phyloP scores from a whole-genome alignment of 2,797 vertebrate species.

The Micropoecilia bifurca region DNA sequence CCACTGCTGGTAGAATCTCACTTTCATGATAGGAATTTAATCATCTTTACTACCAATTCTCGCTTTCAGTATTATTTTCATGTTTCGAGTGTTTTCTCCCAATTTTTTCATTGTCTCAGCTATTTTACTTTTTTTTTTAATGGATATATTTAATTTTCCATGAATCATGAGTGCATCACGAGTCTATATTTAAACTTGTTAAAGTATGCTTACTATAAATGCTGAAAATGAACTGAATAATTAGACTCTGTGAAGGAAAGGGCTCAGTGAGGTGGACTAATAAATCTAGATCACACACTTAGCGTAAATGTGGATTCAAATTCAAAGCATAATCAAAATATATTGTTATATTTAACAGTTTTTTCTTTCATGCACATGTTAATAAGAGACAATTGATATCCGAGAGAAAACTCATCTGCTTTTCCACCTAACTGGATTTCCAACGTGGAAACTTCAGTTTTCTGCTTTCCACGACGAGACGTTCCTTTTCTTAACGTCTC shows the following conservation, averaged over 20 bases:
- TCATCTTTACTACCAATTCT: slow-evolving; percentile 19
- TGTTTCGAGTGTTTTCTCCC: background rate
- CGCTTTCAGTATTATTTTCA: slow-evolving; percentile 27
- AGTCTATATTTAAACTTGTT: background rate
- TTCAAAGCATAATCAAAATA: background rate
- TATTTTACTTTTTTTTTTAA: background rate
- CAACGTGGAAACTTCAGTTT: slow-evolving; percentile 13
- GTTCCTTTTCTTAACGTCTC: background rate
- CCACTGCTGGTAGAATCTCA: slow-evolving; percentile 6
- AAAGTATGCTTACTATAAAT: background rate
- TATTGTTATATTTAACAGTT: background rate
- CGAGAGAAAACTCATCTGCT: background rate
- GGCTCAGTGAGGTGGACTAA: background rate
- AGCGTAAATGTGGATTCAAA: background rate
- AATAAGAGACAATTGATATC: background rate
- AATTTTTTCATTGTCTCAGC: background rate
- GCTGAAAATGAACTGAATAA: background rate
- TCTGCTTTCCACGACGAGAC: background rate
- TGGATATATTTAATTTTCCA: background rate
- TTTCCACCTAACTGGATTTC: background rate
- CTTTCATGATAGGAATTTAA: slow-evolving; percentile 10
- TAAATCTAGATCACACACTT: background rate
- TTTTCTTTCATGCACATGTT: background rate
- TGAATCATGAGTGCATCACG: background rate
- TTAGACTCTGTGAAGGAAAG: background rate